These are phyloP conservation scores for Linnaemya tessellans DNA, from an alignment of 2,888 invertebrate species.

Conservation along the genomic window DNA sequence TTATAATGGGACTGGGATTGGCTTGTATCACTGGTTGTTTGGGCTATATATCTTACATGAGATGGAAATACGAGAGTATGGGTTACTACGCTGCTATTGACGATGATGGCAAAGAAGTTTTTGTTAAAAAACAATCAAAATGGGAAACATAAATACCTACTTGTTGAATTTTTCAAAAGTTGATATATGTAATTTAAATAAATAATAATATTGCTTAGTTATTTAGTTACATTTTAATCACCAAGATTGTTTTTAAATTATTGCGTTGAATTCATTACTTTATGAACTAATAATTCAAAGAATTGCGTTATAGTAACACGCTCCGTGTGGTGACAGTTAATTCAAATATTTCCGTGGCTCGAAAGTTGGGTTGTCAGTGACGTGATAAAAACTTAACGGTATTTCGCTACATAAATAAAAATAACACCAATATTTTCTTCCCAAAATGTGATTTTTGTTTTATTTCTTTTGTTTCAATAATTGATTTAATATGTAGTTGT, in stretches of 20 bases:
- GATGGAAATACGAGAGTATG: conserved; percentile 89
- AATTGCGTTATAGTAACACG: no score
- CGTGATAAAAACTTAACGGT: no score
- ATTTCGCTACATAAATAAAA: no score
- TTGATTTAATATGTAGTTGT: conserved; percentile 65
- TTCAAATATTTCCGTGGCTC: no score
- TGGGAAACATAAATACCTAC: conserved; percentile 85
- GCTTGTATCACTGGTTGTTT: conserved; percentile 89
- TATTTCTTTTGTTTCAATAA: conserved; percentile 30
- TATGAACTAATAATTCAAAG: no score
- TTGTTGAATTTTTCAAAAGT: background rate
- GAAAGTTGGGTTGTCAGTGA: no score
- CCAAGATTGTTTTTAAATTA: no score
- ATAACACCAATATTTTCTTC: conserved; percentile 25
- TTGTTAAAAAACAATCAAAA: conserved; percentile 90
- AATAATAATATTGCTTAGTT: no score
- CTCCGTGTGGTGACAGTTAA: no score
- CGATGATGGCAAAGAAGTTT: conserved; percentile 90
- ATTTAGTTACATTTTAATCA: no score
- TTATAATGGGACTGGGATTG: conserved; percentile 92
- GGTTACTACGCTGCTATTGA: conserved; percentile 92
- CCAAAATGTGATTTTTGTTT: conserved; percentile 64
- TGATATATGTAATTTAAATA: background rate
- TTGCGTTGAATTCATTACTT: no score
- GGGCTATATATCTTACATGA: conserved; percentile 94